These are phyloP conservation scores for Cephalopholis sonnerati DNA, from an alignment of 2,113 vertebrate species.

Conservation along the genomic window DNA sequence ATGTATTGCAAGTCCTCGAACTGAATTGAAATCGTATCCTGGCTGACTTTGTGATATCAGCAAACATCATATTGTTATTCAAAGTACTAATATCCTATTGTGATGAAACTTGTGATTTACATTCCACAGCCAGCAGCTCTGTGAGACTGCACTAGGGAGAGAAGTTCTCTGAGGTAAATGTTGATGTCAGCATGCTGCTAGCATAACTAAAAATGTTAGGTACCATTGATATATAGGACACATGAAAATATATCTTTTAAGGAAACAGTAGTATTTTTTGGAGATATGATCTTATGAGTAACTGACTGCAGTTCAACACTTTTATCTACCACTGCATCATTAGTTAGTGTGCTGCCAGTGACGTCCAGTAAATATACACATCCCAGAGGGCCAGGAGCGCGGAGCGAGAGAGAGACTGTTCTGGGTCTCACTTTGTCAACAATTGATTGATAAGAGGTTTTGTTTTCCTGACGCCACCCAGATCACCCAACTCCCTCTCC, in stretches of 20 bases:
- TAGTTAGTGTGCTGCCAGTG: slow-evolving; percentile 23
- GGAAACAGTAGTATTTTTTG: neutral
- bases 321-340: slow-evolving; percentile 31
- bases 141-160: neutral
- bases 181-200: neutral
- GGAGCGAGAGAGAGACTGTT: slow-evolving; percentile 43
- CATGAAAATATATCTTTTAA: neutral
- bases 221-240: neutral
- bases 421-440: slow-evolving; percentile 72
- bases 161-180: neutral
- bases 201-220: neutral
- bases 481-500: slow-evolving; percentile 71
- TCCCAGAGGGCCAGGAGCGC: slow-evolving; percentile 23
- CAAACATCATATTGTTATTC: no score
- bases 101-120: no score
- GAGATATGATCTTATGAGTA: neutral
- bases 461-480: slow-evolving; percentile 75
- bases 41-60: no score
- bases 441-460: slow-evolving; percentile 82
- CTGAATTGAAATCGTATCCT: no score
- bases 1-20: no score
- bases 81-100: no score
- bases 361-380: slow-evolving; percentile 62
- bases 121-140: neutral
- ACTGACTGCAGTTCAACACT: slow-evolving; percentile 7